A percentile compares a stretch with the other conserved stretches of the same genome.
Evolutionary conservation across 2,113 vertebrate genomes (phyloP).

Genomic region (Microcebus tavaratra): DNA sequence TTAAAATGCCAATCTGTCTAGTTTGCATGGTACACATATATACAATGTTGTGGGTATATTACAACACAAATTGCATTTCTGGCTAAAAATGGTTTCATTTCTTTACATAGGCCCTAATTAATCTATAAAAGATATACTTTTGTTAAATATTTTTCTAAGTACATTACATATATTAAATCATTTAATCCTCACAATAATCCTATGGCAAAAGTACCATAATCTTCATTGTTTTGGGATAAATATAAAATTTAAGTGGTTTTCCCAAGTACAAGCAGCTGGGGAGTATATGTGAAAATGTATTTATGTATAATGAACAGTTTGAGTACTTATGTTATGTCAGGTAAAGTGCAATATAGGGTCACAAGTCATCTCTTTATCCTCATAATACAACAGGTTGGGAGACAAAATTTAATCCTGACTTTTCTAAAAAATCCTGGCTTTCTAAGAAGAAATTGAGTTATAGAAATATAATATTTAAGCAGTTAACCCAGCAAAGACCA

Average conservation of each 20-base stretch:
- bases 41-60: background rate
- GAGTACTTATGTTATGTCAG: background rate
- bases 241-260: background rate
- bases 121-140: background rate
- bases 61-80: background rate
- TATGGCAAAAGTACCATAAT: background rate
- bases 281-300: background rate
- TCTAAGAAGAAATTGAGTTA: background rate
- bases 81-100: background rate
- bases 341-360: background rate
- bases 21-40: background rate
- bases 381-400: background rate
- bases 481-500: background rate
- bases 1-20: background rate
- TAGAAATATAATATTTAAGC: conserved; percentile 9
- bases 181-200: background rate
- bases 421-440: background rate
- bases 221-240: background rate
- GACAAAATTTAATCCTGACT: background rate
- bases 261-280: background rate
- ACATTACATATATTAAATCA: background rate
- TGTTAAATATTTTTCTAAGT: background rate
- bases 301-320: background rate
- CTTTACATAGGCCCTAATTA: background rate
- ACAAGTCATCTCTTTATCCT: background rate